Evolutionary conservation across 2,888 invertebrate genomes (phyloP).

Genomic region (Hetaerina titia): DNA sequence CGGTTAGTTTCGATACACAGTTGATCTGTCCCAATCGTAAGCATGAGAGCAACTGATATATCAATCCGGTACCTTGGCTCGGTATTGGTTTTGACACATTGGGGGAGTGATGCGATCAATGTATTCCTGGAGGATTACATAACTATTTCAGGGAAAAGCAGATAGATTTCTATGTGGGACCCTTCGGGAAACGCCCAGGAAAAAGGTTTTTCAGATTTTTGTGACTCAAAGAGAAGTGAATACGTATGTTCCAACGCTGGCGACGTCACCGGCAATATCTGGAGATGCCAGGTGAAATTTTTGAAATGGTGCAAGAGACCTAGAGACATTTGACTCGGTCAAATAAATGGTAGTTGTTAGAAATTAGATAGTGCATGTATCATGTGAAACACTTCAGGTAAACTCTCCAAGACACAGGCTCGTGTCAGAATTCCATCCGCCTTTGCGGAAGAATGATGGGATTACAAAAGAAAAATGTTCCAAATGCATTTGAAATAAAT

Average conservation of each 20-base stretch:
- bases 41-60: neutral
- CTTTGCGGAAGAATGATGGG: neutral
- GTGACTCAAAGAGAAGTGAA: neutral
- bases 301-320: neutral
- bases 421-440: neutral
- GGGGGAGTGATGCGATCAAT: neutral
- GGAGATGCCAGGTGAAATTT: neutral
- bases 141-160: constrained; percentile 12
- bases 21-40: too few relatives aligned
- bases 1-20: too few relatives aligned
- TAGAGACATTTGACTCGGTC: neutral
- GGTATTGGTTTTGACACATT: constrained; percentile 25
- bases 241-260: neutral
- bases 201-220: neutral
- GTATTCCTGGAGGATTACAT: neutral
- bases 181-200: neutral
- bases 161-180: neutral
- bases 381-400: neutral
- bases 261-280: neutral
- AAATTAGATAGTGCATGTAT: neutral
- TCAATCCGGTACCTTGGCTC: neutral
- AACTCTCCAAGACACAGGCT: neutral
- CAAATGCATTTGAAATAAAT: too few relatives aligned
- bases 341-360: neutral
- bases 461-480: too few relatives aligned